Percentiles rank a stretch among this genome's conserved stretches.
Evolutionary conservation across 2,113 vertebrate genomes (phyloP).

Genomic region (Atherinomorus stipes): DNA sequence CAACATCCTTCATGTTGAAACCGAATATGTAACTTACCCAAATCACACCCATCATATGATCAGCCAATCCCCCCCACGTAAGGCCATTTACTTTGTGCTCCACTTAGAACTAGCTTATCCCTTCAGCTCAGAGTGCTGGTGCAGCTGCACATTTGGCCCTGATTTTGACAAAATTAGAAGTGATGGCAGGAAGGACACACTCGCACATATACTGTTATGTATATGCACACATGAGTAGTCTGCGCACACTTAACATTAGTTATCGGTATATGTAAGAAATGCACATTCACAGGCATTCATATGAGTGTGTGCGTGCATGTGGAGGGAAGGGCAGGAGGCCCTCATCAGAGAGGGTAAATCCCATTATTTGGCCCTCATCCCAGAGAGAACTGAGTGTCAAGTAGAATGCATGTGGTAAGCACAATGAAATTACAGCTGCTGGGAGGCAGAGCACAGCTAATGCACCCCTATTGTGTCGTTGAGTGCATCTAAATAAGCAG

Average conservation of each 20-base stretch:
- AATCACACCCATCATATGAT: slow-evolving; percentile 10
- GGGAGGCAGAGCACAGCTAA: slow-evolving; percentile 79
- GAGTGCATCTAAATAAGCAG: slow-evolving; percentile 87
- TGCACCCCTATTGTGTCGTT: slow-evolving; percentile 85
- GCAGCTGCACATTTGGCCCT: slow-evolving; percentile 36
- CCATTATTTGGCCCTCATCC: slow-evolving; percentile 86
- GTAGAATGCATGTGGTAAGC: slow-evolving; percentile 87
- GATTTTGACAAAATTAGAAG: slow-evolving; percentile 37
- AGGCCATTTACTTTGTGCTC: slow-evolving; percentile 34
- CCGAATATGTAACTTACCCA: not conserved
- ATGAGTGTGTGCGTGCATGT: not conserved
- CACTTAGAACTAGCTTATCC: slow-evolving; percentile 51
- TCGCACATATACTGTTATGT: slow-evolving; percentile 20
- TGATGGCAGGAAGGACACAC: slow-evolving; percentile 19
- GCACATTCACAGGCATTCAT: slow-evolving; percentile 4
- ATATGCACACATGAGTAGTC: slow-evolving; percentile 31
- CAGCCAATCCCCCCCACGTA: slow-evolving; percentile 3
- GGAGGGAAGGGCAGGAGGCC: slow-evolving; percentile 49
- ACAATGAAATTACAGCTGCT: slow-evolving; percentile 86
- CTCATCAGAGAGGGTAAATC: slow-evolving; percentile 80
- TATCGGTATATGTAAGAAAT: slow-evolving; percentile 34
- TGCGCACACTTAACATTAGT: slow-evolving; percentile 13
- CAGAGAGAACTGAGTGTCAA: slow-evolving; percentile 86
- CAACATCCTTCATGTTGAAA: not conserved
- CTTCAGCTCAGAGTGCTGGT: slow-evolving; percentile 13